Evolutionary conservation across 2,888 invertebrate species (phyloP).

Genomic region (Alloplasta piceator): DNA sequence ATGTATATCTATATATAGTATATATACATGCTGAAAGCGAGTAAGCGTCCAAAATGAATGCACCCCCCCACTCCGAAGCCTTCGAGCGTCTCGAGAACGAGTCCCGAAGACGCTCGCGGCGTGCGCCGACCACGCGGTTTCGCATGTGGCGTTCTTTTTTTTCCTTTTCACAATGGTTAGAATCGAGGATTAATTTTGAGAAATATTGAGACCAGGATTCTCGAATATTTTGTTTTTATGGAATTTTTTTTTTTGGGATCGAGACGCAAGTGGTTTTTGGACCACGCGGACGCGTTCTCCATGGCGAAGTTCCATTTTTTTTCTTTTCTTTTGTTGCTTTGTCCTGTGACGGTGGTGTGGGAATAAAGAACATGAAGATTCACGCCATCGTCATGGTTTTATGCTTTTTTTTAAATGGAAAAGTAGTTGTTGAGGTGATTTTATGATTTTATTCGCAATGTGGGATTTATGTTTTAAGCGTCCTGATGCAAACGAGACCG

Average conservation of each 20-base stretch:
- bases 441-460: constrained; percentile 36
- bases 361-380: constrained; percentile 23
- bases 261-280: too few relatives aligned
- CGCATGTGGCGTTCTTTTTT: neutral
- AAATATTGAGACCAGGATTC: too few relatives aligned
- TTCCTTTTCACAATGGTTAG: neutral
- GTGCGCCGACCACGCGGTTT: constrained; percentile 5
- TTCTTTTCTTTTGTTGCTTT: constrained; percentile 4
- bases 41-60: too few relatives aligned
- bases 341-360: constrained; percentile 6
- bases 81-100: too few relatives aligned
- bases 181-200: too few relatives aligned
- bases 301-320: constrained; percentile 9
- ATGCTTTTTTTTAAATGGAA: neutral
- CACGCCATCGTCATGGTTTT: constrained; percentile 21
- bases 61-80: neutral
- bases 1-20: constrained; percentile 5
- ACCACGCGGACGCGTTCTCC: constrained; percentile 42
- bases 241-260: too few relatives aligned
- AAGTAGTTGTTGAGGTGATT: neutral
- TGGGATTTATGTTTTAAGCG: too few relatives aligned
- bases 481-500: constrained; percentile 78
- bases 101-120: constrained; percentile 7
- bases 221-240: too few relatives aligned
- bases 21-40: too few relatives aligned